These are phyloP conservation scores for Dryobates pubescens DNA, from an alignment of 2,797 vertebrate genomes.

Conservation along the genomic window DNA sequence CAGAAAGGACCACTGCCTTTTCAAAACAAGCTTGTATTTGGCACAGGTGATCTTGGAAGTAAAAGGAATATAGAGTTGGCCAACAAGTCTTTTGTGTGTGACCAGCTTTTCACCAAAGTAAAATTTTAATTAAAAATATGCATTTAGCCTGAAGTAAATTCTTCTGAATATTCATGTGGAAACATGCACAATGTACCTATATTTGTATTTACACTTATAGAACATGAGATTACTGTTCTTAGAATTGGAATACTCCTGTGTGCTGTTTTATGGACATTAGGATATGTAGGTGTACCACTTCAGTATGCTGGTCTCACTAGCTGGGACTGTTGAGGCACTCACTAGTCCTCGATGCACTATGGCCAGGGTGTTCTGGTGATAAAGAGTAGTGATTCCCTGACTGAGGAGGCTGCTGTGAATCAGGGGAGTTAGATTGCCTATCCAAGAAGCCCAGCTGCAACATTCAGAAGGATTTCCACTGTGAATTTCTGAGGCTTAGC, in stretches of 20 bases:
- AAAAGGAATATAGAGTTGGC: neutral
- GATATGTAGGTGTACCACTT: neutral
- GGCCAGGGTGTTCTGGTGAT: neutral
- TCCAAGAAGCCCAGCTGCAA: constrained; percentile 46
- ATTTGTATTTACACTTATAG: neutral
- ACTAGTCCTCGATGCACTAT: neutral
- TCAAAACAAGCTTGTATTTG: neutral
- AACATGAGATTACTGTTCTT: neutral
- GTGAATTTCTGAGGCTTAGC: constrained; percentile 19
- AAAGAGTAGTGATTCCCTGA: neutral
- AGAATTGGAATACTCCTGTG: neutral
- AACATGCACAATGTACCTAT: neutral
- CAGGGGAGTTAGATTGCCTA: neutral
- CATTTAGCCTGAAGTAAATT: neutral
- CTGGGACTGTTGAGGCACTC: neutral
- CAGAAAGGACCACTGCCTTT: neutral
- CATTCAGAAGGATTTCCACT: constrained; percentile 37
- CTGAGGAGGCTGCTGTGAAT: neutral
- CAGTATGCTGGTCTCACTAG: neutral
- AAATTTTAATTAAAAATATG: neutral
- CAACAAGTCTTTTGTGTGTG: neutral
- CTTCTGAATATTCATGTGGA: neutral
- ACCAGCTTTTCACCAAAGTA: neutral
- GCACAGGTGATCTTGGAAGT: neutral
- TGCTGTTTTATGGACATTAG: neutral